Conservation (phyloP, 2,797 vertebrate species). For the Acrossocheilus wenchowensis region DNA sequence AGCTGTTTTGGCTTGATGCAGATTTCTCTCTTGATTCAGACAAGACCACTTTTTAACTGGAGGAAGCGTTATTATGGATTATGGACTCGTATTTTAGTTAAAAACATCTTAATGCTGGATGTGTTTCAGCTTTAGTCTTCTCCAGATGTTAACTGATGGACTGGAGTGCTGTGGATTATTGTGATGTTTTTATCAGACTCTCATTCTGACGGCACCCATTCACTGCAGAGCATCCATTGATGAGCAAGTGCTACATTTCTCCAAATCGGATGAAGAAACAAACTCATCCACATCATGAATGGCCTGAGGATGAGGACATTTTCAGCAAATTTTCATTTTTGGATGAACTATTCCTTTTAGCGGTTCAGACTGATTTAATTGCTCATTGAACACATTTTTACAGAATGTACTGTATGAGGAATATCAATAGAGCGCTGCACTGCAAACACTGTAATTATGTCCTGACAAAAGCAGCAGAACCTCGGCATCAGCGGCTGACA, state of each 20-base stretch:
- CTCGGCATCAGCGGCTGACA: slow-evolving; percentile 21
- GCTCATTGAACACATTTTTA: neutral
- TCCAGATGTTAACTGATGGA: neutral
- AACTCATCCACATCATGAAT: neutral
- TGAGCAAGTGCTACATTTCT: neutral
- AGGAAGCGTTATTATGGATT: too few relatives aligned
- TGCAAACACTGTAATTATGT: slow-evolving; percentile 13
- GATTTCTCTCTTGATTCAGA: too few relatives aligned
- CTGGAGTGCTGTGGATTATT: too few relatives aligned
- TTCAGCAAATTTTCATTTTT: neutral
- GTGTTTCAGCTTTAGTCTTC: neutral
- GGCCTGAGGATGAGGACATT: neutral
- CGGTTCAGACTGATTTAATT: neutral
- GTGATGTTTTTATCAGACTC: too few relatives aligned
- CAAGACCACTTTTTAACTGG: too few relatives aligned
- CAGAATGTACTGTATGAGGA: neutral
- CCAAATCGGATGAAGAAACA: neutral
- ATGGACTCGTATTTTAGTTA: too few relatives aligned
- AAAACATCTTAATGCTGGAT: too few relatives aligned
- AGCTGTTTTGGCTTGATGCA: too few relatives aligned
- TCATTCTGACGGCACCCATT: neutral
- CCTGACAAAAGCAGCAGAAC: neutral
- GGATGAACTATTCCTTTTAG: neutral
- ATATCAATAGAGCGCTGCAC: neutral
- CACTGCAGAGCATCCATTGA: too few relatives aligned